Conservation (phyloP, 2,113 vertebrate species). For the Semicossyphus pulcher region DNA sequence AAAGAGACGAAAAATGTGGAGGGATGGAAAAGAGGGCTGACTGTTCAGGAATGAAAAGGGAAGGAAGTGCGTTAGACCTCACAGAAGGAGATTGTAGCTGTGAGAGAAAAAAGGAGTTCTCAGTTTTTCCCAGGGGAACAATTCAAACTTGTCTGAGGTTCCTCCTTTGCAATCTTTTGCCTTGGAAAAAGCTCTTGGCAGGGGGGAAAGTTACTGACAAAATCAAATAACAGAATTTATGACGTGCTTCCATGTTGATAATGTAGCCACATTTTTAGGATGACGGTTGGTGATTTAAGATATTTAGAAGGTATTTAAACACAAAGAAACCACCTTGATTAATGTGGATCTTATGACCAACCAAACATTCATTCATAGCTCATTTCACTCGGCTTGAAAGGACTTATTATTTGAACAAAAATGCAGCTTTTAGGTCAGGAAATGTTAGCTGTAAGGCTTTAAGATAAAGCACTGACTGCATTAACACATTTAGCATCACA, state of each 20-base stretch:
- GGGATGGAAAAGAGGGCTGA: slow-evolving; percentile 74
- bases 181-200: slow-evolving; percentile 11
- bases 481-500: too few relatives aligned
- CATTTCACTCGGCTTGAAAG: not conserved
- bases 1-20: slow-evolving; percentile 62
- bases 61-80: slow-evolving; percentile 68
- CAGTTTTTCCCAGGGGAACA: slow-evolving; percentile 54
- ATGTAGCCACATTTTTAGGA: not conserved
- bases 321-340: not conserved
- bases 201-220: not conserved
- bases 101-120: slow-evolving; percentile 35
- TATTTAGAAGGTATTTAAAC: not conserved
- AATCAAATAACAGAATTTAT: slow-evolving; percentile 1
- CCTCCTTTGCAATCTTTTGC: slow-evolving; percentile 18
- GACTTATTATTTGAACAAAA: not conserved
- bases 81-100: slow-evolving; percentile 59
- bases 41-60: slow-evolving; percentile 65
- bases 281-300: not conserved
- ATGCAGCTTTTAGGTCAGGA: not conserved
- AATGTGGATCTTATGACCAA: not conserved
- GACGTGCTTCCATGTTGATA: not conserved
- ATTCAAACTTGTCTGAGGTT: slow-evolving; percentile 36
- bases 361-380: not conserved
- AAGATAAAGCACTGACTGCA: too few relatives aligned
- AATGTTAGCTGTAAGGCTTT: not conserved